Base-by-base conservation (phyloP, 2,113 vertebrate genomes). In the Amblyopsis rosae region DNA sequence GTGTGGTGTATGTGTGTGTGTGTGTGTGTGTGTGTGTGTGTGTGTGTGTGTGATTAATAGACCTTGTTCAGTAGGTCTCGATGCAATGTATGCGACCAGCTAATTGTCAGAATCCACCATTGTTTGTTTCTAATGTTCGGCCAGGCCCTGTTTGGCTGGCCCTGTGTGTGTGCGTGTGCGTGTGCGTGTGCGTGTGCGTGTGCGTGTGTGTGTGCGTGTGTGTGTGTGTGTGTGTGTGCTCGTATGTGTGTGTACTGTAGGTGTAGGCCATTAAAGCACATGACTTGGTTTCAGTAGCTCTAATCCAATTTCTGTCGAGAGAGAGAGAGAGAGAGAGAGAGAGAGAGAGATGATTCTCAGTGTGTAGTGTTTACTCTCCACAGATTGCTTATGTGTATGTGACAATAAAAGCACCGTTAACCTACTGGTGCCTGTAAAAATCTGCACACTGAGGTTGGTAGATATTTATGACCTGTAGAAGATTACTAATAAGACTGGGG, bases 41-140 rank as follows among this genome's bases (percentile, higher is more conserved):
- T 46, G 53, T 56, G 62, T 53, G 58, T 69, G 59, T 65, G 59
- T 95, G 93, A 95, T 96, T 94, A 95, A 96, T 96, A 92, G 84
- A 77, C 78, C 75, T 77, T 91, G 84, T 92, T 90, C 79, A 81
- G 87, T 90, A 80, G 83, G 49, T 86, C 86, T 82, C 87, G 87
- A 67, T 90, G 90, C 90, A 83, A 73, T 76, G 56, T 72, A 85
- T 92, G 88, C 88, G 87, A 94, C 91, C 90, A 93, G 92, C 79
- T 83, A 94, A 95, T 94, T 94, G 94, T 82, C 74, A 91, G 91
- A 91, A 93, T 93, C 90, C 90, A 90, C 81, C 88, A 87, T 79
- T 93, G 92, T 94, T 94, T 94, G 89, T 93, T 94, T 95, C 92
- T 88, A 82, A 87, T 89, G 65, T 73, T 71, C 33, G 17, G 73